Evolutionary conservation across 92 coral and sea anemone species (phyloP).

Genomic region (Muricea muricata): DNA sequence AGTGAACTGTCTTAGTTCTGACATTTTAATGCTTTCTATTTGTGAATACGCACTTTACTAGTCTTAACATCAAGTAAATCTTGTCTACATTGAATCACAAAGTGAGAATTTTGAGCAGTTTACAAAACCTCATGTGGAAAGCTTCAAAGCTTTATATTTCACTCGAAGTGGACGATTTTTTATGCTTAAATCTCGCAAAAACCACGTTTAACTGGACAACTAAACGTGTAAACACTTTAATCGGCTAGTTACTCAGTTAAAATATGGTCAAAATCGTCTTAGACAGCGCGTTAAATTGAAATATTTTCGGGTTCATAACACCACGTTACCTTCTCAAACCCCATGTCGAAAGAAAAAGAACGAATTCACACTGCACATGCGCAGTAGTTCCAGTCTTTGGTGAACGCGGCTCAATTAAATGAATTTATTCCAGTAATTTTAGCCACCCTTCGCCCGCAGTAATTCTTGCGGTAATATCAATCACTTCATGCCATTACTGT

Average conservation of each 20-base stretch:
- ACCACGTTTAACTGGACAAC: not conserved
- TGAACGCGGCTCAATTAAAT: not conserved
- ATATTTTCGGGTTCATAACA: not conserved
- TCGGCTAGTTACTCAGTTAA: not conserved
- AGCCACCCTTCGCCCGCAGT: too few species aligned
- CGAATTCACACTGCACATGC: slow-evolving; percentile 37
- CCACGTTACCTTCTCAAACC: slow-evolving; percentile 93
- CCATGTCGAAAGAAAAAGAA: slow-evolving; percentile 94
- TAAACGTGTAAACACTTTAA: not conserved
- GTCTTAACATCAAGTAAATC: too few species aligned
- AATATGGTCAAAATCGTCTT: not conserved
- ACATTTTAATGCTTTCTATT: too few species aligned
- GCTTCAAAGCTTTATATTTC: not conserved
- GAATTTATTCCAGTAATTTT: not conserved
- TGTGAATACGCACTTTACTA: too few species aligned
- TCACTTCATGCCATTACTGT: not conserved
- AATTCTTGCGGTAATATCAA: too few species aligned
- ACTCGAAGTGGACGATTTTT: not conserved
- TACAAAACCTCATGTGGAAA: not conserved
- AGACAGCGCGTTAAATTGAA: not conserved
- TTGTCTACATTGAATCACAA: too few species aligned
- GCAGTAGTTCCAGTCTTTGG: slow-evolving; percentile 21
- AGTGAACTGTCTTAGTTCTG: too few species aligned
- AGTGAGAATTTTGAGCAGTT: too few species aligned
- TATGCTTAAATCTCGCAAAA: not conserved